Conservation (phyloP, 1,140 invertebrate species). For the Atta texana region DNA sequence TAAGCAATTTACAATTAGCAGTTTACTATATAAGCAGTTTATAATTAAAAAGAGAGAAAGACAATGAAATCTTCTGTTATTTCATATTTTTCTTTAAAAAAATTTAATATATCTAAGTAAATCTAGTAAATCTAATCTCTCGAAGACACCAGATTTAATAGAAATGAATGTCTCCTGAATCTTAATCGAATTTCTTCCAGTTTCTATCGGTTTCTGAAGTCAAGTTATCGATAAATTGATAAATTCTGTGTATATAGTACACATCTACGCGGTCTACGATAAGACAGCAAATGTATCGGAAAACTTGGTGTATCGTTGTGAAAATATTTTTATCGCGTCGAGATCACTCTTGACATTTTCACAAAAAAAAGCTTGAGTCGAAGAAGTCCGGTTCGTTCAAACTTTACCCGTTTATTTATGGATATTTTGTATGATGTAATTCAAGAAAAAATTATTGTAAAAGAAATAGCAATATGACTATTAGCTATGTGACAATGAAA, state of each 20-base stretch:
- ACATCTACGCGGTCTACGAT: background rate
- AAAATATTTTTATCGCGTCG: conserved; percentile 13
- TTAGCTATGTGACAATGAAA: background rate
- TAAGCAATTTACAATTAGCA: no score
- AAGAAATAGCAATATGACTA: background rate
- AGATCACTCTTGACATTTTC: conserved; percentile 37
- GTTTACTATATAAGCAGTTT: no score
- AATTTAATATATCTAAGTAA: no score
- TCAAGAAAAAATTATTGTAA: background rate
- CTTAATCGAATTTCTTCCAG: background rate
- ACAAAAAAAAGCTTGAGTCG: conserved; percentile 19
- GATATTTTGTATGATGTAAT: background rate
- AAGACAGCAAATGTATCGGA: conserved; percentile 9
- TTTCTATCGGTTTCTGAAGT: background rate
- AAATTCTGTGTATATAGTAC: background rate
- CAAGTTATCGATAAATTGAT: background rate
- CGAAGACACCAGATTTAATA: background rate
- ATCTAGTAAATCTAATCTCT: no score
- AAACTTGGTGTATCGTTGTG: background rate
- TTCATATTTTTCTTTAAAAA: background rate
- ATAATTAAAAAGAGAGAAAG: background rate
- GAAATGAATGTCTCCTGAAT: background rate
- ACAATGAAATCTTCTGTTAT: background rate
- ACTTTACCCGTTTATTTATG: conserved; percentile 22
- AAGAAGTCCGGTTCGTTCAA: conserved; percentile 22